Base-by-base conservation (phyloP, 2,888 invertebrate genomes). In the Eupithecia abbreviata region DNA sequence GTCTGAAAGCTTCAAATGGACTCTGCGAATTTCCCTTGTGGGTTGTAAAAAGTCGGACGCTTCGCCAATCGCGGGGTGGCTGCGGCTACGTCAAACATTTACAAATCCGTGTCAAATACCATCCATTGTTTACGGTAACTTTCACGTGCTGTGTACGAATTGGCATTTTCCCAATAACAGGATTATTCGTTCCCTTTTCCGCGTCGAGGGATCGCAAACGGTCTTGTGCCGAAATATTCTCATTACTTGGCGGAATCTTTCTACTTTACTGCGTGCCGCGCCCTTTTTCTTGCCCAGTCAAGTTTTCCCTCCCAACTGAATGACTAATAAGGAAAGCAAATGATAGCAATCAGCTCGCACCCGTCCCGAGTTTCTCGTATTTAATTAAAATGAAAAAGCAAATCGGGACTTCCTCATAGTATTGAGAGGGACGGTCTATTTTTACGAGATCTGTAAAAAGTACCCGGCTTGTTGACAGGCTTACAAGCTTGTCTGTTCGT, bases 21-120 rank as follows among this genome's bases (percentile, higher is more conserved):
- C 91, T 93, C 91, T 90, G 86, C 83, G 89, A 89, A 94, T 94
- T 94, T 94, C 94, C 94, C 94, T 77, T 71, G 94, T 91, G 94
- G 90, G 90, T 87, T 88, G 88, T 94, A 93, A 92, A 68, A 90
- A 86, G 90, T 90, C 89, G 88, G 89, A 87, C 89, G 88, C 84
- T 85, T 73, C 88, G 88, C 86, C 85, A 89, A 88, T 92, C 91
- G 88, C 87, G 81, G 83, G 87, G 87, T 91, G 88, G 91, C 84
- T 82, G 81, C 81, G 85, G 69, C 30, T 84, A 81, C 86, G 85
- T 87, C 89, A 88, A 87, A 88, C 85, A 88, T 86, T 85, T 79
- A 85, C 87, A 88, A 88, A 90, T 88, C 88, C 86, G 76, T 80
- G 85, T 84, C 84, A 86, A 88, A 89, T 90, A 91, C 87, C 86